Evolutionary conservation across 1,140 invertebrate genomes (phyloP).

Genomic region (Pteromalus puparum): DNA sequence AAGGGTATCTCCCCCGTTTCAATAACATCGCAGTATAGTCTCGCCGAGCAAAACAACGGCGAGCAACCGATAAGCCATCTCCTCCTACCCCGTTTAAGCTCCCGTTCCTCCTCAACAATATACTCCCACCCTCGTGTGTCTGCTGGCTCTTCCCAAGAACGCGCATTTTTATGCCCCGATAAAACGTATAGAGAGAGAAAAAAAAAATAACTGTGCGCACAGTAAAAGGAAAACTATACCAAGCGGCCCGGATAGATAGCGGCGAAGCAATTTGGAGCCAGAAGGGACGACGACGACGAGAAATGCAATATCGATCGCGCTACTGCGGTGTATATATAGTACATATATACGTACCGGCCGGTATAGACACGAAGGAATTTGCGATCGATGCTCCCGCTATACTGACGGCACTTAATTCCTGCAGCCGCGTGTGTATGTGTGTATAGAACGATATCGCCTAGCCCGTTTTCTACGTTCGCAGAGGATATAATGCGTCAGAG

Average conservation of each 20-base stretch:
- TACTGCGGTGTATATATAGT: neutral
- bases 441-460: neutral
- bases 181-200: neutral
- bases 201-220: neutral
- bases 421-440: neutral
- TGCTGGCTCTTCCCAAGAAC: neutral
- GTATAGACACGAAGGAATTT: neutral
- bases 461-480: neutral
- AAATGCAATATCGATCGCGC: slow-evolving; percentile 26
- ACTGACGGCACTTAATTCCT: neutral
- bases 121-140: neutral
- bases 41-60: neutral
- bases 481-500: neutral
- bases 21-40: neutral
- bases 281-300: neutral
- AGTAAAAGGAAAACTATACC: neutral
- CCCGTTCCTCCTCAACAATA: neutral
- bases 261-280: slow-evolving; percentile 25
- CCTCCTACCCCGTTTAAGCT: neutral
- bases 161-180: neutral
- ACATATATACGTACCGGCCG: neutral
- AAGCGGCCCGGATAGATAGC: neutral
- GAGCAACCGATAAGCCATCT: neutral
- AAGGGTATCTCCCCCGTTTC: neutral
- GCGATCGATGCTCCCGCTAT: neutral